Conservation (phyloP, 1,140 invertebrate genomes). For the Laodelphax striatellus region DNA sequence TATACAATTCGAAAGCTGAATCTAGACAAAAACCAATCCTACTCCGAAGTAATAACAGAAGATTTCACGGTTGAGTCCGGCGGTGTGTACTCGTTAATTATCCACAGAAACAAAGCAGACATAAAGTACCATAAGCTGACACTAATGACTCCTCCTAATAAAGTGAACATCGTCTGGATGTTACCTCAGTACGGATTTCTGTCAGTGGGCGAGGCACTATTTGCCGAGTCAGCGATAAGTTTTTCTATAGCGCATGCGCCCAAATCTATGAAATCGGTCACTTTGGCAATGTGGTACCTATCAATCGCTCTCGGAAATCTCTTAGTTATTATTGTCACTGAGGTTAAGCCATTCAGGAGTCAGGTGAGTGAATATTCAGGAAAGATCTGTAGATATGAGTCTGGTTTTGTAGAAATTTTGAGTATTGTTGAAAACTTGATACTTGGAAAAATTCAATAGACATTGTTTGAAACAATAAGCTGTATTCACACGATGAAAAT, state of each 20-base stretch:
- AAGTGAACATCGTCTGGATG: constrained; percentile 43
- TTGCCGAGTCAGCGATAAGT: constrained; percentile 22
- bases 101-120: not conserved
- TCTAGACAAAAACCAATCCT: no score
- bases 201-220: constrained; percentile 49
- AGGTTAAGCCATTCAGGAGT: constrained; percentile 35
- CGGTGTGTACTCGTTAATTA: not conserved
- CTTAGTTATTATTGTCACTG: constrained; percentile 35
- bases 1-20: no score
- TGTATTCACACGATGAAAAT: no score
- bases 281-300: constrained; percentile 36
- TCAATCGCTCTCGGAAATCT: constrained; percentile 37
- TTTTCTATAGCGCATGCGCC: constrained; percentile 39
- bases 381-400: no score
- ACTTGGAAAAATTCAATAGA: no score
- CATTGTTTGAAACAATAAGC: no score
- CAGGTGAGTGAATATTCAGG: no score
- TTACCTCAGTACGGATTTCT: constrained; percentile 52
- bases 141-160: constrained; percentile 29
- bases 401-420: no score
- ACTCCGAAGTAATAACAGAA: no score
- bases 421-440: no score
- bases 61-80: not conserved
- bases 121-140: not conserved
- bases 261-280: constrained; percentile 40